A percentile compares a stretch with the other conserved stretches of the same genome.
These are phyloP conservation scores for Rhynchophorus ferrugineus DNA, from an alignment of 1,140 invertebrate genomes.

Conservation along the genomic window DNA sequence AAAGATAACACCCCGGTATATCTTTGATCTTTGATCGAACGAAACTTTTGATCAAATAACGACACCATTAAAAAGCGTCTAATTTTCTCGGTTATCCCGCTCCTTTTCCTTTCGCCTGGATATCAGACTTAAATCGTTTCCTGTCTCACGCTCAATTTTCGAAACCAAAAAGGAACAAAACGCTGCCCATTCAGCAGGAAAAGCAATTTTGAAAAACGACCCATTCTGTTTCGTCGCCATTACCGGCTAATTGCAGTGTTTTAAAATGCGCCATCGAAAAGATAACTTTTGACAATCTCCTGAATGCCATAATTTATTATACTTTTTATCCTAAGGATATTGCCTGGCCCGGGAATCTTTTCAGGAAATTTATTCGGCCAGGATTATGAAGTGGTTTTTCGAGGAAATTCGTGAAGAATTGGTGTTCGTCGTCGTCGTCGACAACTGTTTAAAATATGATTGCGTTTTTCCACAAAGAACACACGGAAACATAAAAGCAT, in stretches of 20 bases:
- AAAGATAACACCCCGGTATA: too few relatives aligned
- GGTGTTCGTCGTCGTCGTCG: too few relatives aligned
- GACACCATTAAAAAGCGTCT: too few relatives aligned
- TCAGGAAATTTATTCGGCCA: constrained; percentile 15
- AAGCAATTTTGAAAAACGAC: constrained; percentile 41
- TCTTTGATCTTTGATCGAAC: too few relatives aligned
- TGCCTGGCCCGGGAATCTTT: constrained; percentile 17
- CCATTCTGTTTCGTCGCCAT: constrained; percentile 39
- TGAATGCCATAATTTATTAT: constrained; percentile 34
- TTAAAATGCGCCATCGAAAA: constrained; percentile 35
- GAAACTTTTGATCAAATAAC: too few relatives aligned
- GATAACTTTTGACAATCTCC: constrained; percentile 36
- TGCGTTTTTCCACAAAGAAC: too few relatives aligned
- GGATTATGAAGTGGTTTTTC: not conserved
- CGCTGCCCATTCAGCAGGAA: constrained; percentile 19
- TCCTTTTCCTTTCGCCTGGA: too few relatives aligned
- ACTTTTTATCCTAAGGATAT: constrained; percentile 26
- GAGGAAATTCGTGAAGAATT: constrained; percentile 22
- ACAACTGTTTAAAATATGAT: too few relatives aligned
- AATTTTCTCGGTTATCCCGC: too few relatives aligned
- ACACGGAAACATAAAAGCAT: too few relatives aligned
- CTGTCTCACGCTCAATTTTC: constrained; percentile 5
- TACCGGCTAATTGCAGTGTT: constrained; percentile 40
- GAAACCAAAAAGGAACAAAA: constrained; percentile 11
- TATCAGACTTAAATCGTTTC: too few relatives aligned